Evolutionary conservation across 2,113 vertebrate genomes (phyloP).

Genomic region (Gasterosteus aculeatus): DNA sequence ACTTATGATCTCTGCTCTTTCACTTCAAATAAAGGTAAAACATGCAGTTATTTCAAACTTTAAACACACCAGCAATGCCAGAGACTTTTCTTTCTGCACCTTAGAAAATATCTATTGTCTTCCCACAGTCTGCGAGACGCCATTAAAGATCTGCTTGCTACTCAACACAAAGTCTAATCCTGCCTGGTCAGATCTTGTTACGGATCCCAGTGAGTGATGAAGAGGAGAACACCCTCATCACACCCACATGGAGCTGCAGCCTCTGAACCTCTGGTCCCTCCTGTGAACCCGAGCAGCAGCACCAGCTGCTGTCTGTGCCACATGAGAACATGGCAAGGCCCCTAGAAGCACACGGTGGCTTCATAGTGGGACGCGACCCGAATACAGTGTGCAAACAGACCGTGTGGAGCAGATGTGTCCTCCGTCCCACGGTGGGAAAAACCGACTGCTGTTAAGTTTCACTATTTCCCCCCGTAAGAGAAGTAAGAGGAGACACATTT

Average conservation of each 20-base stretch:
- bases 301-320: background rate
- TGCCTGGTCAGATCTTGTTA: too few species aligned
- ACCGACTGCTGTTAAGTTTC: background rate
- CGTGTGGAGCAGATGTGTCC: conserved; percentile 3
- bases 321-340: background rate
- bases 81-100: background rate
- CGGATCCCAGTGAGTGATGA: background rate
- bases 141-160: background rate
- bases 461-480: background rate
- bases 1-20: background rate
- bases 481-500: conserved; percentile 20
- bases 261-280: too few species aligned
- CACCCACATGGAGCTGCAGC: background rate
- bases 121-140: background rate
- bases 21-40: background rate
- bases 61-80: background rate
- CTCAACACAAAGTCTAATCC: background rate
- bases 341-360: background rate
- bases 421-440: background rate
- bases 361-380: background rate
- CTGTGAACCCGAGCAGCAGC: conserved; percentile 5
- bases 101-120: background rate
- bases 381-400: background rate
- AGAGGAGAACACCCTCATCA: background rate
- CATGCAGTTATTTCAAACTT: background rate